A percentile compares a stretch with the other conserved stretches of the same genome.
Conservation (phyloP, 2,797 vertebrate genomes). For the Novumbra hubbsi region DNA sequence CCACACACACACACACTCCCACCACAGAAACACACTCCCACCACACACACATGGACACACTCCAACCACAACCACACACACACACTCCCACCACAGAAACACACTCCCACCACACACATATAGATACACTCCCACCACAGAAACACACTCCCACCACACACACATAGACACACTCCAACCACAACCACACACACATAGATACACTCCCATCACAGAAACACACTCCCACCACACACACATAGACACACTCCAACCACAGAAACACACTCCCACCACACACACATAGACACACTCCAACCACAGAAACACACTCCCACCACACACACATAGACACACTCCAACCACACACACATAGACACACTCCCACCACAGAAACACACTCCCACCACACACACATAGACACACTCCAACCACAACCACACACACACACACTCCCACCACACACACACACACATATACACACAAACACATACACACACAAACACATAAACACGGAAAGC, state of each 20-base stretch:
- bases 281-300: background rate
- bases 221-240: background rate
- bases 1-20: no score
- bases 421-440: no score
- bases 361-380: constrained; percentile 3
- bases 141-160: background rate
- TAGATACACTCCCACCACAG: no score
- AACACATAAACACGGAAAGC: constrained; percentile 22
- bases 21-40: no score
- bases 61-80: no score
- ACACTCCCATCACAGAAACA: background rate
- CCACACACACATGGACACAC: no score
- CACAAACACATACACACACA: background rate
- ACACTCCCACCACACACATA: no score
- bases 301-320: background rate
- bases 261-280: background rate
- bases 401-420: no score
- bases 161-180: background rate
- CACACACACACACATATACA: constrained; percentile 1
- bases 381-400: constrained; percentile 1
- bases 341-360: background rate
- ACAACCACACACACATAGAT: background rate
- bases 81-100: no score
- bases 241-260: background rate
- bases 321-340: background rate